Conservation (phyloP, 2,797 vertebrate species). For the Morelia viridis region DNA sequence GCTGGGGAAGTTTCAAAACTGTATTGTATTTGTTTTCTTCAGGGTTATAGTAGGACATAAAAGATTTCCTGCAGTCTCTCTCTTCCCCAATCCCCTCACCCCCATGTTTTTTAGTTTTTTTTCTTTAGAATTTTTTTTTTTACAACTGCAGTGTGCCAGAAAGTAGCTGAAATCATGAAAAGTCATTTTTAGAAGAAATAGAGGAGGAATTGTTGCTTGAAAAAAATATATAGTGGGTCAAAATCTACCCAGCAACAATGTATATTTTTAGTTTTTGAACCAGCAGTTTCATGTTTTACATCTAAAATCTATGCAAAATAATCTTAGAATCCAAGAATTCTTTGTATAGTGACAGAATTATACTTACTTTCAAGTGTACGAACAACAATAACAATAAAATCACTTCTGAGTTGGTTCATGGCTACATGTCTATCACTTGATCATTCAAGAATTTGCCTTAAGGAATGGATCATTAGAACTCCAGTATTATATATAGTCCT, state of each 20-base stretch:
- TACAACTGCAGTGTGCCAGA: constrained; percentile 29
- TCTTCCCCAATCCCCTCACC: constrained; percentile 12
- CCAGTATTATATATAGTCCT: too few relatives aligned
- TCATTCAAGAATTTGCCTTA: too few relatives aligned
- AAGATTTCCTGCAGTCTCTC: constrained; percentile 8
- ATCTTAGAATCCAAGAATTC: neutral
- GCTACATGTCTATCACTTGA: neutral
- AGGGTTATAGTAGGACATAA: constrained; percentile 16
- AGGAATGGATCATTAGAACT: too few relatives aligned
- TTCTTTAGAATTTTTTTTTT: constrained; percentile 47
- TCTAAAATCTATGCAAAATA: neutral
- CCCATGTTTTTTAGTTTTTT: constrained; percentile 22
- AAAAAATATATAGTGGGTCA: neutral
- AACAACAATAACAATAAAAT: neutral
- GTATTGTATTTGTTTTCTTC: constrained; percentile 57
- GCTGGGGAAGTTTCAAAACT: constrained; percentile 51
- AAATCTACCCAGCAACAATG: neutral
- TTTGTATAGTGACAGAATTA: neutral
- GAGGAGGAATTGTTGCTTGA: constrained; percentile 10
- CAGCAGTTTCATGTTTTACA: neutral
- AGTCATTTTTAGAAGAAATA: constrained; percentile 28
- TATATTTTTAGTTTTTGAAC: constrained; percentile 45
- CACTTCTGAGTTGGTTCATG: neutral
- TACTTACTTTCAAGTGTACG: neutral
- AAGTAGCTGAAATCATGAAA: constrained; percentile 20